Conservation (phyloP, 2,888 invertebrate genomes). For the Tinea pellionella region DNA sequence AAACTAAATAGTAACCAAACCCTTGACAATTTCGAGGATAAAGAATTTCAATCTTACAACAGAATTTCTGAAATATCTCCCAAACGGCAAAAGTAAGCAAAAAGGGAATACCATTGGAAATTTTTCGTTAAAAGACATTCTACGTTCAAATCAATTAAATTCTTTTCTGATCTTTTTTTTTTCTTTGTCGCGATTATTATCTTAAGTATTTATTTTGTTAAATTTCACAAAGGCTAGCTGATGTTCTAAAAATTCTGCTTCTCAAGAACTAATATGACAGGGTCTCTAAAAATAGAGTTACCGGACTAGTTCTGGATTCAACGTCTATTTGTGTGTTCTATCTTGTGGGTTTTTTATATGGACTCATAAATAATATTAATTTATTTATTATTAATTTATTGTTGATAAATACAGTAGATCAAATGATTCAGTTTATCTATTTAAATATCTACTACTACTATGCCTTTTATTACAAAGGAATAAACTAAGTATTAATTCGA, state of each 20-base stretch:
- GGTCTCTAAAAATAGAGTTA: too few relatives aligned
- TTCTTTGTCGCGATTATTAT: slow-evolving; percentile 41
- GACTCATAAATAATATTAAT: too few relatives aligned
- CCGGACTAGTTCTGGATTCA: too few relatives aligned
- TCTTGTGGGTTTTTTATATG: too few relatives aligned
- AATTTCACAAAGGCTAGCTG: background rate
- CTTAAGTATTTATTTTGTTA: slow-evolving; percentile 26
- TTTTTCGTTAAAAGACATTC: slow-evolving; percentile 32
- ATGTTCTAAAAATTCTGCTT: background rate
- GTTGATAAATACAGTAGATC: too few relatives aligned
- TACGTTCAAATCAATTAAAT: slow-evolving; percentile 54
- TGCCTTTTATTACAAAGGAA: too few relatives aligned
- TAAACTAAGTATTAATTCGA: too few relatives aligned
- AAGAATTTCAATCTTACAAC: background rate
- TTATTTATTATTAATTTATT: too few relatives aligned
- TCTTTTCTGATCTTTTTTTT: slow-evolving; percentile 44
- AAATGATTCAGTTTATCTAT: too few relatives aligned
- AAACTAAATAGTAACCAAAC: background rate
- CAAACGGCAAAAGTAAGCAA: background rate
- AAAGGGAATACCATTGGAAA: slow-evolving; percentile 11
- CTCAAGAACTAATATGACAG: too few relatives aligned
- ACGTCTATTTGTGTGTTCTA: too few relatives aligned
- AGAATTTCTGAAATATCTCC: background rate
- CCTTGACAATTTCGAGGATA: background rate
- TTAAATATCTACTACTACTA: too few relatives aligned